Evolutionary conservation across 2,113 vertebrate species (phyloP), one percentile per base, ranked within the genome.

Genomic region (Scartelaos histophorus): DNA sequence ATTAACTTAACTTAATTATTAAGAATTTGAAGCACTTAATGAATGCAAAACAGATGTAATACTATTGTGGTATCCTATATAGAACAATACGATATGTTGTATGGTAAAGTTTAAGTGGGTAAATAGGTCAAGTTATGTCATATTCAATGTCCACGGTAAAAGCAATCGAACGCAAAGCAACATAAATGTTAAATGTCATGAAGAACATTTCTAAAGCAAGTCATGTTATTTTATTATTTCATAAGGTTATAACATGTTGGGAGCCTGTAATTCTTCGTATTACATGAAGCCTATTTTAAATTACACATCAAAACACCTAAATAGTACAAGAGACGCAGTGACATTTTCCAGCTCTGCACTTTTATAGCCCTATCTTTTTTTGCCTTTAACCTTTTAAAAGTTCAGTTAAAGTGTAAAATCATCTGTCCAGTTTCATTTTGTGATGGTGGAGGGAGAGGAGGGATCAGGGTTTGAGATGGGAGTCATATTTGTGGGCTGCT

Each of bases 391-490:
- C 54, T 71, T 53, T 15, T 56, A 22, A 6, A 4, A 6, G 29
- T 16, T 22, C 46, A 35, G 21, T 3, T 22, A 66, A 74, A 57
- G 16, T 49, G 9, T 35, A 54, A 74, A 9, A 53, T 34, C 25
- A 15, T 5, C 43, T 75, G 25, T 45, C 24, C 49, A 47, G 65
- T 54, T 12, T 34, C 16, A 57, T 29, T 73, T 75, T 80, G 64
- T 74, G 22, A 72, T 25, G 4, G 56, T 25, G 24, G 57, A 15
- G 54, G 62, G 13, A 43, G 57, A 6, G 25, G 58, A 19, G 45
- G 66, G 60, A 24, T 65, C 68, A 79, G 57, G 34, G 60, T 65
- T 78, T 84, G 71, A 56, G 61, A 70, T 76, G 57, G 64, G 73
- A 72, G 51, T 66, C 70, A 69, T 73, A 75, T 73, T 76, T 54